Evolutionary conservation across 2,888 invertebrate species (phyloP), one percentile per base, ranked within the genome.

Genomic region (Caradrina clavipalpis): DNA sequence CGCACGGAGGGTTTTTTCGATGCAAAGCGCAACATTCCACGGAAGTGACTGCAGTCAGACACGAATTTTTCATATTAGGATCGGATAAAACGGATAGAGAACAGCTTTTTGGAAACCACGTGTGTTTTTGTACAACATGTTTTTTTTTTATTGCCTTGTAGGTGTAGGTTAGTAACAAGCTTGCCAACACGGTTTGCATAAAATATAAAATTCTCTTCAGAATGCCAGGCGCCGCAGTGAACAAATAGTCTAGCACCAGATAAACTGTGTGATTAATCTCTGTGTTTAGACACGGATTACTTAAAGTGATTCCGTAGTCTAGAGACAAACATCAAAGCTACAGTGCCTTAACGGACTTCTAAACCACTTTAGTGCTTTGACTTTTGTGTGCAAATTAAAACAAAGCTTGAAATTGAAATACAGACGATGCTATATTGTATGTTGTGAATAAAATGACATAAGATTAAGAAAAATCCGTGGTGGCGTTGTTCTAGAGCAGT

Each of bases 1-100:
- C 76, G 76, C 83, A 79, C 76, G 78, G 71, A 74, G 74, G 74
- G 80, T 73, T 81, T 85, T 85, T 84, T 84, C 72, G 78, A 82
- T 81, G 74, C 77, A 82, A 80, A 80, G 72, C 69, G 65, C 70
- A 82, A 76, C 76, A 73, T 65, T 73, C 55, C 70, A 47, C 69
- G 71, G 63, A 78, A 79, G 64, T 60, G 70, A 72, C 70, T 77
- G 72, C 81, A 79, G 74, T 74, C 59, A 55, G 59, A 74, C 76
- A 73, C 69, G 72, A 83, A 70, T 83, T 70, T 79, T 83, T 84
- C 70, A 80, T 78, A 81, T 80, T 50, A 53, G 49, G 71, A 71
- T 79, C 49, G 57, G 49, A 73, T 57, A 19, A 39, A 42, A 60
- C 59, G 57, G 45, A 58, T 72, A 50, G 56, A 51, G 64, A n/a